These are phyloP conservation scores for Boloria euphrosyne DNA, from an alignment of 2,888 invertebrate species.

Conservation along the genomic window DNA sequence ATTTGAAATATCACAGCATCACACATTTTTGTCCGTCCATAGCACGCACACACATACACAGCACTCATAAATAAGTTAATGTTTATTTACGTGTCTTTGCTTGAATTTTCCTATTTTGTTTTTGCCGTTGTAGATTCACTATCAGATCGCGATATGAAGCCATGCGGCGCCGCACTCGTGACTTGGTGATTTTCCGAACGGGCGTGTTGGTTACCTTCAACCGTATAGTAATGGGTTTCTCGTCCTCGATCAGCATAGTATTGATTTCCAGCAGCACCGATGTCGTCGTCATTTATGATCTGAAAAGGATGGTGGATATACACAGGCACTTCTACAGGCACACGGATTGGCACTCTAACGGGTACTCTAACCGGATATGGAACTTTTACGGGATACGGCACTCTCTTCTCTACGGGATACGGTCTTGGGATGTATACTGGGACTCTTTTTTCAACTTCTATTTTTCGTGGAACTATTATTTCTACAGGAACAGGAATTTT, in stretches of 20 bases:
- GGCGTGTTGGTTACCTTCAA: constrained; percentile 31
- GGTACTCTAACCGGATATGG: constrained; percentile 57
- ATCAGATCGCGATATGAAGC: constrained; percentile 66
- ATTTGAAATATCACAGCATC: constrained; percentile 65
- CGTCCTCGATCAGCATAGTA: constrained; percentile 30
- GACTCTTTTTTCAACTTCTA: constrained; percentile 65
- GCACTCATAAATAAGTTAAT: constrained; percentile 11
- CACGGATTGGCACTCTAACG: constrained; percentile 56
- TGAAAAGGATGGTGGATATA: constrained; percentile 62
- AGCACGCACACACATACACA: constrained; percentile 33
- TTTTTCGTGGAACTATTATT: constrained; percentile 52
- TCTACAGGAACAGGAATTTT: constrained; percentile 68
- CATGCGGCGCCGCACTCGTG: constrained; percentile 50
- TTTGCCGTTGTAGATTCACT: constrained; percentile 43
- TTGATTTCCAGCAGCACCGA: constrained; percentile 30
- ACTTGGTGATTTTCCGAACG: constrained; percentile 32
- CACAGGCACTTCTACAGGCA: constrained; percentile 64
- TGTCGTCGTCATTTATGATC: constrained; percentile 48
- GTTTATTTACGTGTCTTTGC: constrained; percentile 23
- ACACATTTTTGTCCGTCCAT: constrained; percentile 53
- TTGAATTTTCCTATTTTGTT: constrained; percentile 12
- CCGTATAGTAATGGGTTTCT: constrained; percentile 31
- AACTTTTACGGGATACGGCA: constrained; percentile 63
- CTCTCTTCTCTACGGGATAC: constrained; percentile 65
- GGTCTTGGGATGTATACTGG: constrained; percentile 57